phyloP scores from a whole-genome alignment of 2,113 vertebrate genomes.

The pig (Sus scrofa) region DNA sequence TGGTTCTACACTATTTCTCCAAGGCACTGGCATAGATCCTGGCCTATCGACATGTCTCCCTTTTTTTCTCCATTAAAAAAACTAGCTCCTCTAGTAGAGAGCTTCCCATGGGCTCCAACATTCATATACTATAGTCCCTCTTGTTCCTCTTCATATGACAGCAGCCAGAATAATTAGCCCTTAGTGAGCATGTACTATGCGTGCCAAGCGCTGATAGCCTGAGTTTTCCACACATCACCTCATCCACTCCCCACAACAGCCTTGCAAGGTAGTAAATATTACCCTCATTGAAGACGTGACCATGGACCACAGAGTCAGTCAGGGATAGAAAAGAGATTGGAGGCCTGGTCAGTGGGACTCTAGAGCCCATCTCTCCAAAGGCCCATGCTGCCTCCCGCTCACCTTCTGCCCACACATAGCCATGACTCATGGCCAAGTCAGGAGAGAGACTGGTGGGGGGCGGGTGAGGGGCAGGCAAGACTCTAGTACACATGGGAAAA shows the following conservation, averaged over 20 bases:
- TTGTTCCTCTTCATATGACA: not conserved
- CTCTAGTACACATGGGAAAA: not conserved
- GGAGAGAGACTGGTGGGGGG: not conserved
- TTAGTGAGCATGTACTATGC: not conserved
- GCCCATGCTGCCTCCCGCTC: not conserved
- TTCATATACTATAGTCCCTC: not conserved
- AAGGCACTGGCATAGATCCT: not conserved
- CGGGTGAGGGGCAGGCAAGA: not conserved
- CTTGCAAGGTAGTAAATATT: not conserved
- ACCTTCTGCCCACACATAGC: not conserved
- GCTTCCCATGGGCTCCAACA: not conserved
- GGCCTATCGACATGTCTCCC: not conserved
- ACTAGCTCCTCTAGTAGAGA: not conserved
- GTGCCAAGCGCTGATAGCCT: not conserved
- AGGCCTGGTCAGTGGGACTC: not conserved
- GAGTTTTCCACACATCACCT: not conserved
- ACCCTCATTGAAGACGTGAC: not conserved
- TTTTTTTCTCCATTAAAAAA: not conserved
- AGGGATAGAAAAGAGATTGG: accelerated
- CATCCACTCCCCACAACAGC: not conserved
- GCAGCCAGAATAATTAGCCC: not conserved
- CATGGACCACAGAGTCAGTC: not conserved
- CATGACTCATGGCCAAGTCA: not conserved
- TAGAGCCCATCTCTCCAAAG: not conserved
- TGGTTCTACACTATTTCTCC: not conserved